These are phyloP conservation scores for Eilema sororculum DNA, from an alignment of 2,888 invertebrate genomes.

Conservation along the genomic window DNA sequence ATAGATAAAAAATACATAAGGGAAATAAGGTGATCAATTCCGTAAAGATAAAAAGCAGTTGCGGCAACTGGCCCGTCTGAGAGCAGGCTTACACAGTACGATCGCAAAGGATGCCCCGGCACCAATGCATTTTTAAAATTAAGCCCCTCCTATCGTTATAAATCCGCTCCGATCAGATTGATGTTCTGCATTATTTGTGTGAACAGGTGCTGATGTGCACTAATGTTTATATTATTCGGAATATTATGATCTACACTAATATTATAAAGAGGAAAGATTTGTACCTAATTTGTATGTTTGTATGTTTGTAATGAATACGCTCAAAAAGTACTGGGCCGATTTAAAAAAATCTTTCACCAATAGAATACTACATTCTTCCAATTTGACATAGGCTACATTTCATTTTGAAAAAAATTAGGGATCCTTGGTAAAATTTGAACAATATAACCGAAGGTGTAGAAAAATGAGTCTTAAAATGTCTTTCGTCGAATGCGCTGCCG, in stretches of 20 bases:
- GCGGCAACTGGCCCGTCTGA: slow-evolving; percentile 29
- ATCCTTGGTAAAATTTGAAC: no score
- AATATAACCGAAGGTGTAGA: no score
- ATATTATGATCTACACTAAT: neutral
- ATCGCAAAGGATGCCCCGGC: slow-evolving; percentile 43
- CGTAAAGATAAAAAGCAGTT: neutral
- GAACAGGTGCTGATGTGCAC: slow-evolving; percentile 24
- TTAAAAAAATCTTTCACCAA: no score
- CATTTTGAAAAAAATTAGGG: no score
- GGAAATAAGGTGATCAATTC: neutral
- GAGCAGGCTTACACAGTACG: slow-evolving; percentile 35
- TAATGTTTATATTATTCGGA: slow-evolving; percentile 4
- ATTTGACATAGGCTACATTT: no score
- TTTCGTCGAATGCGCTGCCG: no score
- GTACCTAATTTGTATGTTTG: no score
- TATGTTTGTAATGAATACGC: no score
- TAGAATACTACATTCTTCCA: no score
- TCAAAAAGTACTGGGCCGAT: no score
- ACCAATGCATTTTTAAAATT: slow-evolving; percentile 55
- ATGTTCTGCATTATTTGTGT: slow-evolving; percentile 44
- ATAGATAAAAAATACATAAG: neutral
- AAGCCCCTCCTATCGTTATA: slow-evolving; percentile 45
- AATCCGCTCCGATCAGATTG: slow-evolving; percentile 50
- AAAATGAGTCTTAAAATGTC: no score
- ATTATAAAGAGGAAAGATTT: no score